These are phyloP conservation scores for Araneus ventricosus DNA, from an alignment of 1,140 invertebrate species.

Conservation along the genomic window DNA sequence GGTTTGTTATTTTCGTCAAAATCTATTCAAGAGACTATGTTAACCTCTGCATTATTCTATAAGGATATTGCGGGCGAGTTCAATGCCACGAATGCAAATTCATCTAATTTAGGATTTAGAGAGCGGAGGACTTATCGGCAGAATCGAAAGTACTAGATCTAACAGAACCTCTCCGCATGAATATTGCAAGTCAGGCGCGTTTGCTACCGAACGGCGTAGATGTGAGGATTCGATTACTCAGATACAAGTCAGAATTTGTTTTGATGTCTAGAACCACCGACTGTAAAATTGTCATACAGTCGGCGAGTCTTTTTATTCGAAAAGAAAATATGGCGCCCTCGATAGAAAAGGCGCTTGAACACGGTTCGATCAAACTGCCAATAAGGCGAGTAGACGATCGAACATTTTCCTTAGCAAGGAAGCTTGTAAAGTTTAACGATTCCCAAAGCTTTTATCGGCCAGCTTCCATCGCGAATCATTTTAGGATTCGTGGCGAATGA, in stretches of 20 bases:
- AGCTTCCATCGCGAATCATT: neutral
- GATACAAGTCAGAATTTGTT: neutral
- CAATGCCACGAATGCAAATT: neutral
- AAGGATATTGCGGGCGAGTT: neutral
- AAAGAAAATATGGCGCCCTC: constrained; percentile 6
- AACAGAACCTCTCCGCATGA: no score
- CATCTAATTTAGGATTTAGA: constrained; percentile 12
- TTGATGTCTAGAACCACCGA: neutral
- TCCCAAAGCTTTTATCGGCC: neutral
- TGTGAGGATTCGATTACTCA: no score
- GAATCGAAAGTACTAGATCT: no score
- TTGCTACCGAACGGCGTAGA: no score
- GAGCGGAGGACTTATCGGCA: no score
- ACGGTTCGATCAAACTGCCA: neutral
- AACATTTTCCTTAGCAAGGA: neutral
- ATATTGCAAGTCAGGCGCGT: no score
- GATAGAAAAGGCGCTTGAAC: neutral
- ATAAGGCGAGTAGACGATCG: constrained; percentile 9
- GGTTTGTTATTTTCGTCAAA: constrained; percentile 28
- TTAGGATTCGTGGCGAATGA: neutral
- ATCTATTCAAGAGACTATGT: constrained; percentile 23
- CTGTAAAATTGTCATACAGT: constrained; percentile 6
- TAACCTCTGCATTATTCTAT: constrained; percentile 40
- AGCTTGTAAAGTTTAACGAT: neutral
- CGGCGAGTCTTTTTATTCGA: constrained; percentile 33